A percentile compares a stretch with the other conserved stretches of the same genome.
phyloP scores from a whole-genome alignment of 2,888 invertebrate species.

The Nemotelus pantherinus region DNA sequence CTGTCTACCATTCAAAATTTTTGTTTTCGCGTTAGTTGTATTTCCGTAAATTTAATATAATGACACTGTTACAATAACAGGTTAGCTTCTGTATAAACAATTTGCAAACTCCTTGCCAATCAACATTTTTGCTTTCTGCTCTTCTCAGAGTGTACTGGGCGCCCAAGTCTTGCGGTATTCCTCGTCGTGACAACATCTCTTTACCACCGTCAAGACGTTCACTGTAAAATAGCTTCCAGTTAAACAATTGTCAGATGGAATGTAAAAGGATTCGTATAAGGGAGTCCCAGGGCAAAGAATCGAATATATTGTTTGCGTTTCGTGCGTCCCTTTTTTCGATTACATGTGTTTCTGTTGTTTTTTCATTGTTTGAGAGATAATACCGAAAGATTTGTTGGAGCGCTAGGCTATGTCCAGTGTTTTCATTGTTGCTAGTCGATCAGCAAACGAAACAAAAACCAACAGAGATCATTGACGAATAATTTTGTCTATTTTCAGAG shows the following conservation, averaged over 20 bases:
- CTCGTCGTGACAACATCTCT: too few species aligned
- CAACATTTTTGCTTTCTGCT: too few species aligned
- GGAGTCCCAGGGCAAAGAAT: constrained; percentile 3
- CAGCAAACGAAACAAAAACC: background rate
- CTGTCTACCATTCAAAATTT: too few species aligned
- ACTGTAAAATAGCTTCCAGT: constrained; percentile 28
- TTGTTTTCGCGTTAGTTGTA: too few species aligned
- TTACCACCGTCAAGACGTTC: constrained; percentile 20
- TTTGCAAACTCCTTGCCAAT: too few species aligned
- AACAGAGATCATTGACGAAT: background rate
- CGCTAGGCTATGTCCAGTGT: constrained; percentile 15
- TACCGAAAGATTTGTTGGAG: constrained; percentile 11
- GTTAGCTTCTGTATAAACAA: too few species aligned
- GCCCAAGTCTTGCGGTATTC: too few species aligned
- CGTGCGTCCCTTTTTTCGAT: constrained; percentile 18
- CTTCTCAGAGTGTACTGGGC: too few species aligned
- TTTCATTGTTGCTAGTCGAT: constrained; percentile 4
- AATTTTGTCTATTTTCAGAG: constrained; percentile 8
- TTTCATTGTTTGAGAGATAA: background rate
- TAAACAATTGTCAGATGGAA: constrained; percentile 30
- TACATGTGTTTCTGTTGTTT: background rate
- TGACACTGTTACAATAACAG: too few species aligned
- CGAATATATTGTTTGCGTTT: constrained; percentile 30
- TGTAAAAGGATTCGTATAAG: constrained; percentile 22
- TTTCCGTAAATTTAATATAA: too few species aligned